Base-by-base conservation (phyloP, 2,113 vertebrate genomes). In the Sapayoa aenigma region DNA sequence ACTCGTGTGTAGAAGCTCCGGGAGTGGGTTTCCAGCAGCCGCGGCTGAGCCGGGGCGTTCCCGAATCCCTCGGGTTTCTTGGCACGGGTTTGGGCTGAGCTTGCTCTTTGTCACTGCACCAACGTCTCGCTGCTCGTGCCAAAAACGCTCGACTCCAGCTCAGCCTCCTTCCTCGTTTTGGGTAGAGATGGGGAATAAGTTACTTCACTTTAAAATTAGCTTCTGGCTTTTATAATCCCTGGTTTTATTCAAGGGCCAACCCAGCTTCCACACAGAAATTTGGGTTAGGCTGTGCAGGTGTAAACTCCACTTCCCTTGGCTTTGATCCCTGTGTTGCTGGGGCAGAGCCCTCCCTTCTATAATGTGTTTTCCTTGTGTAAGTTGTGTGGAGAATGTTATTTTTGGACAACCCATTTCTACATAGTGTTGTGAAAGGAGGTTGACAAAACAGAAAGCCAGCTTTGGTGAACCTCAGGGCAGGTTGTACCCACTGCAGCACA, bases 261-360 rank as follows among this genome's bases (percentile, higher is more conserved):
- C 25, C 9, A 1, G 4, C 9, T 15, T 53, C 56, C 9, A 0
- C 15, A 0, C 2, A 30, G 58, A 33, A 39, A 16, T 46, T 11
- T 16, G 14, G 13, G 5, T 15, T 6, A 56, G 27, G 12, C 9
- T 39, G 11, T 58, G 50, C 8, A 6, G 71, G 4, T 50, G 31
- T 17, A 4, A 46, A 9, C 22, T 27, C 21, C 9, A 0, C 15
- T 75, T 52, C 23, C 42, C 12, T 52, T 35, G 28, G 44, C 27
- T 78, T 47, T 33, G 42, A 5, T 18, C 44, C 22, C n/a, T n/a
- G 9, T 1, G 1, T 62, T 31, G 2, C 52, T 41, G 69, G 50
- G 63, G 35, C 84, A 83, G 53, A 63, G 21, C 15, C 2, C 11
- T 63, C 4, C 33, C 47, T 56, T 53, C 13, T 2, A 0, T 42